Evolutionary conservation across 2,113 vertebrate species (phyloP), one percentile per base, ranked within the genome.

Genomic region (Syngnathoides biaculeatus): DNA sequence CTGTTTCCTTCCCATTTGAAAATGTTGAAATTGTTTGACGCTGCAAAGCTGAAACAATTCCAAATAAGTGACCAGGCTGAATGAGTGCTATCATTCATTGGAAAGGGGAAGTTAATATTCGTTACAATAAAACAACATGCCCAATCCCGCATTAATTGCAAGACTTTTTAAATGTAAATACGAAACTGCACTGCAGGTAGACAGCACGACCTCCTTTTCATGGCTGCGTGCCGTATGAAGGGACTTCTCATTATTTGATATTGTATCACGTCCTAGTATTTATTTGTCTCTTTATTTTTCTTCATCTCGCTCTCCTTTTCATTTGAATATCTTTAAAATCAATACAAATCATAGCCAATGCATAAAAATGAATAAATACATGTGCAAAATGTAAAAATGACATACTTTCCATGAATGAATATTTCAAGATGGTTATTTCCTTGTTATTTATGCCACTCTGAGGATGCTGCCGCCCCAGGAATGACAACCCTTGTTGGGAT

Each of bases 401-500:
- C 74, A 74, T 73, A 72, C 69, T 72, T 38, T 73, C 77, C 73
- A 70, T 55, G 72, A 86, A 86, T 88, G 73, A 77, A 84, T 83
- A 88, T 87, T 86, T 74, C 71, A 81, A 71, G 79, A 73, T 60
- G 79, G 79, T 86, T 75, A 85, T 87, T 84, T 79, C 68, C 75
- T 65, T 80, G 71, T 80, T 85, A 79, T 87, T 89, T 77, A 75
- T 59, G 65, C 68, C 69, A 58, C 74, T 72, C 70, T 67, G 72
- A 82, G 79, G 84, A 74, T 52, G 82, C 73, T 60, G 74, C 79
- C 70, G 53, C 79, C 83, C 67, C 75, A 69, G 83, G 82, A 84
- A 81, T 88, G 87, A 87, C 87, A 89, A 75, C 80, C 83, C 86
- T 88, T 83, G 86, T 90, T 87, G 89, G 84, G 81, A 88, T 86